Base-by-base conservation (phyloP, 2,797 vertebrate genomes). In the Iguana delicatissima region DNA sequence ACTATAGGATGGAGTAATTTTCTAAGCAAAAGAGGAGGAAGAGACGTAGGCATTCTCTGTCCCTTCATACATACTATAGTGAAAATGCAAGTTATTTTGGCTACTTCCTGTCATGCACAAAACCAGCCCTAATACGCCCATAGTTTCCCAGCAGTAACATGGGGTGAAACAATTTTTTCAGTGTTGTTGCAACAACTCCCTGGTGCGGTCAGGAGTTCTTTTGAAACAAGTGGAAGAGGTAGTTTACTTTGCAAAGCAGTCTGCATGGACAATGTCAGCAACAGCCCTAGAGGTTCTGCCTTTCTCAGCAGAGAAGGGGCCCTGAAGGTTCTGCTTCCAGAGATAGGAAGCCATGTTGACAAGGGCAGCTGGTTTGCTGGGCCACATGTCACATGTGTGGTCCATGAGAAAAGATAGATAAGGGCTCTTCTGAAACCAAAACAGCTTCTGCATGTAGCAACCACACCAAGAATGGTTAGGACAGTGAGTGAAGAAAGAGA, bases 21-120 rank as follows among this genome's bases (percentile, higher is more conserved):
- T 76, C 50, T 72, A 52, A 20, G 24, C 38, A 59, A 42, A 74
- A 73, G 42, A 18, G 32, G 52, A 35, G 81, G 57, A 42, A 55
- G 10, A 20, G 57, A 79, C 14, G 24, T 77, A 22, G 85, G 67
- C 8, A 32, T 32, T 77, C 26, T 52, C 55, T 55, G 46, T 79
- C 22, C 42, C 73, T 79, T 84, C 55, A 52, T 73, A n/a, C 12
- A 59, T 69, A 26, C 69, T 26, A 32, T 67, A 52, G n/a, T 84
- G 38, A 84, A 84, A 84, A 62, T 74, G 55, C 26, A 42, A 77
- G 57, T 62, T 59, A 35, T n/a, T 77, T 64, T 84, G 76, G n/a
- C 88, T 7, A n/a, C 67, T 79, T 89, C 73, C 42, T 85, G 73
- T 67, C 59, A 67, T 74, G 46, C 32, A 13, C 74, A 10, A 62